These are phyloP conservation scores for Clarias fuscus DNA, from an alignment of 2,797 vertebrate genomes.

Conservation along the genomic window DNA sequence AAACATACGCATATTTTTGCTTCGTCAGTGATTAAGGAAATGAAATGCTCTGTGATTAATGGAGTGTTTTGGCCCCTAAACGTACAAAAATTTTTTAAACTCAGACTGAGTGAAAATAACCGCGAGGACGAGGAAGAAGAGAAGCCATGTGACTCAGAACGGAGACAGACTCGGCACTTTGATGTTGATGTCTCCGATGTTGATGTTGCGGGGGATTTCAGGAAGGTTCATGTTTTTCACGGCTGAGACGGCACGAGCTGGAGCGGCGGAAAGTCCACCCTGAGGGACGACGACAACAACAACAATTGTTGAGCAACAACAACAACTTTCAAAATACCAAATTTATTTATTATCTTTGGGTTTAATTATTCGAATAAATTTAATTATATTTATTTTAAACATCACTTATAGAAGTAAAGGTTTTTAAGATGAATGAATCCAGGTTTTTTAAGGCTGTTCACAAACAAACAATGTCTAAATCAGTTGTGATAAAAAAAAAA, in stretches of 20 bases:
- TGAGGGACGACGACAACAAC: slow-evolving; percentile 54
- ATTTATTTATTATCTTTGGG: too few relatives aligned
- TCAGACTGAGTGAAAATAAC: background rate
- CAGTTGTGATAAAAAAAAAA: too few relatives aligned
- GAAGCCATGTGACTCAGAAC: slow-evolving; percentile 69
- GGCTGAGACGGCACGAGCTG: slow-evolving; percentile 87
- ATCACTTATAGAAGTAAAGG: too few relatives aligned
- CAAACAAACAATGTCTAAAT: too few relatives aligned
- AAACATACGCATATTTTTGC: background rate
- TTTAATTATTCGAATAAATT: too few relatives aligned
- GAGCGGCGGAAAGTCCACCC: slow-evolving; percentile 89
- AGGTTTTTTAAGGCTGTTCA: too few relatives aligned
- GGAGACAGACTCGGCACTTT: slow-evolving; percentile 93
- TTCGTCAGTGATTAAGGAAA: background rate
- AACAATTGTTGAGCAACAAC: background rate
- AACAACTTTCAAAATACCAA: too few relatives aligned
- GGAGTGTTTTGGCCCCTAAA: background rate
- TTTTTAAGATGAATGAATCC: too few relatives aligned
- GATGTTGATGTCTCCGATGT: slow-evolving; percentile 94
- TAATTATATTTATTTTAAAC: too few relatives aligned
- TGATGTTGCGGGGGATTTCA: slow-evolving; percentile 93
- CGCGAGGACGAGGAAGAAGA: background rate
- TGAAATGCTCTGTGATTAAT: background rate
- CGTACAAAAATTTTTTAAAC: too few relatives aligned
- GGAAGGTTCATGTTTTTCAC: slow-evolving; percentile 96